These are phyloP conservation scores for Aplochiton taeniatus DNA, from an alignment of 2,797 vertebrate species.

Conservation along the genomic window DNA sequence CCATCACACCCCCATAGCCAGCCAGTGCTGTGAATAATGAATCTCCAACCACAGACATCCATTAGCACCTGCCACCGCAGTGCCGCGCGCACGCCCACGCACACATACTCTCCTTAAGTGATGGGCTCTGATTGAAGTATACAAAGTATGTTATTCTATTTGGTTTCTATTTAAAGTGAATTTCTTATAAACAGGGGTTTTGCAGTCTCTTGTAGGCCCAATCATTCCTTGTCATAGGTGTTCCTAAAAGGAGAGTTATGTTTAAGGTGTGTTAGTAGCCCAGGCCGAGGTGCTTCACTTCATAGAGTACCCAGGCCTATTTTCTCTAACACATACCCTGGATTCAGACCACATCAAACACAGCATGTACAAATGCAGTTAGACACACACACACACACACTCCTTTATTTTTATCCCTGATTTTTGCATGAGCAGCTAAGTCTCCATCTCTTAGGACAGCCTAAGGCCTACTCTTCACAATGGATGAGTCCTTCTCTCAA, in stretches of 20 bases:
- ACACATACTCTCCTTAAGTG: not conserved
- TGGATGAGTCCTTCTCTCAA: too few species aligned
- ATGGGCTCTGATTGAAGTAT: too few species aligned
- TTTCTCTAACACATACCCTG: constrained; percentile 8
- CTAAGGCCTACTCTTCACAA: too few species aligned
- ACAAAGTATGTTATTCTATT: too few species aligned
- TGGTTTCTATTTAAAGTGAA: too few species aligned
- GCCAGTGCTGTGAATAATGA: constrained; percentile 61
- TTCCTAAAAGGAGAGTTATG: too few species aligned
- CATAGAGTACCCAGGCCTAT: not conserved
- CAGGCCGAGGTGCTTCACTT: too few species aligned
- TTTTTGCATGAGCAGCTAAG: not conserved
- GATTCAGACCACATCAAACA: constrained; percentile 13
- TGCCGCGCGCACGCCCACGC: not conserved
- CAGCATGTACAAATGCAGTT: not conserved
- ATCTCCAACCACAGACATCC: constrained; percentile 53
- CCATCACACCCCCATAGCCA: constrained; percentile 12
- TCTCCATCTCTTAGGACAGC: too few species aligned
- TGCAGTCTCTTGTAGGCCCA: too few species aligned
- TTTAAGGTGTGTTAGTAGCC: too few species aligned
- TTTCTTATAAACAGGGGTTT: too few species aligned
- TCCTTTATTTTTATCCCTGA: not conserved
- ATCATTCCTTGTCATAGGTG: too few species aligned
- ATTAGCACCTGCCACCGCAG: constrained; percentile 41
- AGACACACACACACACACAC: not conserved